A percentile compares a stretch with the other conserved stretches of the same genome.
These are phyloP conservation scores for Leucozona laternaria DNA, from an alignment of 2,888 invertebrate genomes.

Conservation along the genomic window DNA sequence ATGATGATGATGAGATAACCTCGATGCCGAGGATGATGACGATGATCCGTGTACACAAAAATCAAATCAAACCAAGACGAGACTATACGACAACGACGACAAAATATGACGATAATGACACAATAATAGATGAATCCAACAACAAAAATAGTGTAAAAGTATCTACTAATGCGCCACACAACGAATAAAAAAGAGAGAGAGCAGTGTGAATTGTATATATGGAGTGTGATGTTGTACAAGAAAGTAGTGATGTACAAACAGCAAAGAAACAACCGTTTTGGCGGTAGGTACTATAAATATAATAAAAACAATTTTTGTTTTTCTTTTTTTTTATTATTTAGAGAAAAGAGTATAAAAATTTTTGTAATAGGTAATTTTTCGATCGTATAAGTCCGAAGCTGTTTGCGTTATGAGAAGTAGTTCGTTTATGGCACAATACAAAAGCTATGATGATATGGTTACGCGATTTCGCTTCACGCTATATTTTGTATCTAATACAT, in stretches of 20 bases:
- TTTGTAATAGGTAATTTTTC: slow-evolving; percentile 83
- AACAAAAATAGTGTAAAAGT: slow-evolving; percentile 69
- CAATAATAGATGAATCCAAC: slow-evolving; percentile 68
- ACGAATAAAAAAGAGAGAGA: slow-evolving; percentile 66
- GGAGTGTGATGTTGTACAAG: slow-evolving; percentile 51
- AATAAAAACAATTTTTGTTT: slow-evolving; percentile 83
- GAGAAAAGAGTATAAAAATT: slow-evolving; percentile 83
- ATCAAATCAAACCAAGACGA: slow-evolving; percentile 32
- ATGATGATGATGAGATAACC: slow-evolving; percentile 41
- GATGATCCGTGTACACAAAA: slow-evolving; percentile 76
- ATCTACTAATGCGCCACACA: slow-evolving; percentile 73
- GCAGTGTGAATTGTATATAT: slow-evolving; percentile 58
- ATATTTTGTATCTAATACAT: slow-evolving; percentile 73
- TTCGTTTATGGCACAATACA: slow-evolving; percentile 84
- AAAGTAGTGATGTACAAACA: slow-evolving; percentile 41
- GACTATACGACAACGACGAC: slow-evolving; percentile 54
- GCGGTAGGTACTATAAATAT: slow-evolving; percentile 83
- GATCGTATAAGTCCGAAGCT: slow-evolving; percentile 82
- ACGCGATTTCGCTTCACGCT: slow-evolving; percentile 78
- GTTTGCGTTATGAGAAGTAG: slow-evolving; percentile 84
- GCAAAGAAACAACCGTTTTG: slow-evolving; percentile 72
- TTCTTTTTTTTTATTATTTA: slow-evolving; percentile 66
- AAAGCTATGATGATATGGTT: slow-evolving; percentile 82
- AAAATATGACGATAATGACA: slow-evolving; percentile 65
- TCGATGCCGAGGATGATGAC: slow-evolving; percentile 78